Percentiles rank a stretch among this genome's conserved stretches.
Evolutionary conservation across 2,888 invertebrate genomes (phyloP).

Genomic region (Lapara coniferarum): DNA sequence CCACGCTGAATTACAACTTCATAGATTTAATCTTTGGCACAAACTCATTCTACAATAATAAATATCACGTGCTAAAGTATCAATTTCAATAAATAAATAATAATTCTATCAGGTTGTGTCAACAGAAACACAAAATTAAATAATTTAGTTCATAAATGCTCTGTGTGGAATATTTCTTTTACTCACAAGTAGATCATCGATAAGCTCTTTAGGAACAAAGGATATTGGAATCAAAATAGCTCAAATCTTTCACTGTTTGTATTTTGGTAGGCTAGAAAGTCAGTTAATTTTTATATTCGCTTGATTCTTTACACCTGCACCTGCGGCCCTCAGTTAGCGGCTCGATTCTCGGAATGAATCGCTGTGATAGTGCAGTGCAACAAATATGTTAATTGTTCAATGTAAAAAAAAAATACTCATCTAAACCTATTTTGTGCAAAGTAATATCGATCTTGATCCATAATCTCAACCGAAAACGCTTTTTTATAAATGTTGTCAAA

Average conservation of each 20-base stretch:
- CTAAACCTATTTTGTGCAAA: conserved; percentile 2
- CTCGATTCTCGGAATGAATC: no score
- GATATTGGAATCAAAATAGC: no score
- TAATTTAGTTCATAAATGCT: neutral
- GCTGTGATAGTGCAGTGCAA: no score
- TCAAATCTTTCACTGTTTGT: no score
- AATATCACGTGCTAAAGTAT: neutral
- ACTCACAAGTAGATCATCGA: no score
- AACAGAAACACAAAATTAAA: neutral
- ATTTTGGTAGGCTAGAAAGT: no score
- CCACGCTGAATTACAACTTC: conserved; percentile 6
- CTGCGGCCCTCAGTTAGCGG: no score
- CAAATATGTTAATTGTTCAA: neutral
- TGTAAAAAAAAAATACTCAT: neutral
- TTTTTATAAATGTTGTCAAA: conserved; percentile 37
- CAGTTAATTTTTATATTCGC: no score
- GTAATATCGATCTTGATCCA: neutral
- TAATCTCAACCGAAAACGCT: neutral
- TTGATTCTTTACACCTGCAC: no score
- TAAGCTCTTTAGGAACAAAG: no score
- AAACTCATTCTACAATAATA: neutral
- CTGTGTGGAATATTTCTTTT: no score
- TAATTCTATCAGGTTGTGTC: neutral
- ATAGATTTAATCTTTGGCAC: neutral
- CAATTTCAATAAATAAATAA: neutral